Evolutionary conservation across 2,113 vertebrate species (phyloP), one percentile per base, ranked within the genome.

Genomic region (Syrrhaptes paradoxus): DNA sequence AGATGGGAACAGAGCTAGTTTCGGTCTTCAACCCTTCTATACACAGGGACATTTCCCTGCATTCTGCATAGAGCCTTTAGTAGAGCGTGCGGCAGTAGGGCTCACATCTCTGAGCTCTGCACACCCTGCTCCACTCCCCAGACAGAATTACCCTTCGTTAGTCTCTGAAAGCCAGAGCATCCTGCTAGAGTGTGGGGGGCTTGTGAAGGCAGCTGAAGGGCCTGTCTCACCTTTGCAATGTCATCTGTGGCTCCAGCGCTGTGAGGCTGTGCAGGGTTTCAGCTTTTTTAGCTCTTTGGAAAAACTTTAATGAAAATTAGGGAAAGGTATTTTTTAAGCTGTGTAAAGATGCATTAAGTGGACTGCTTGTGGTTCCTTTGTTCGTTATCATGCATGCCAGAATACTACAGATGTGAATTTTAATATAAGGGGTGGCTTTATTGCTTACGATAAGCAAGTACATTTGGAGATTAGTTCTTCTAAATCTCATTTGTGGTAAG

Each of bases 401-500:
- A 90, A 46, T 79, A 75, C 29, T 74, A 41, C 16, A 72, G 79
- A 14, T 45, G 21, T 52, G 65, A 85, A 70, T 72, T 76, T 66
- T 86, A 46, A 26, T 81, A 10, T n/a, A 84, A 72, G 38, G 16
- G 14, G 31, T 90, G 45, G 9, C 62, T 93, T 88, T 84, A 45
- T 29, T 89, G 58, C 12, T 9, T 72, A 31, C 55, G 45, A 45
- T 67, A 71, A 93, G 55, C 62, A 62, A 34, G 31, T 65, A 11
- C 22, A 6, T 80, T 72, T 93, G 57, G 65, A 74, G 36, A 63
- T 61, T 48, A 82, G 80, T 90, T 95, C 55, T n/a, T 89, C 76
- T 72, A 82, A 95, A 70, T 92, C 75, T 59, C 75, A 72, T 89
- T 76, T 88, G 41, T 92, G 66, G 48, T 51, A 82, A 90, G 34